These are phyloP conservation scores for Apodemia mormo DNA, from an alignment of 2,888 invertebrate genomes.

Conservation along the genomic window DNA sequence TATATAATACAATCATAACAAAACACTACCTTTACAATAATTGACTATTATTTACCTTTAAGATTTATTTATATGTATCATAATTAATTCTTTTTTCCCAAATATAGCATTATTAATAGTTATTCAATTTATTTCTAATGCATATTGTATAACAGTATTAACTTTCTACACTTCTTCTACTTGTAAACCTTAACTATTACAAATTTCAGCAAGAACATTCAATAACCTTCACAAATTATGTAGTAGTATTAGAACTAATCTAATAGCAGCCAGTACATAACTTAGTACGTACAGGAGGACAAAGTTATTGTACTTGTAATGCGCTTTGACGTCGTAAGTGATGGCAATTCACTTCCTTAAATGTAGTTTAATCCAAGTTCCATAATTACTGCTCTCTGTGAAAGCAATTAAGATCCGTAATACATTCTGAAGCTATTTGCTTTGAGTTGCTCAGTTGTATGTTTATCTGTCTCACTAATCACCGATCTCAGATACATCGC, in stretches of 20 bases:
- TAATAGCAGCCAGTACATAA: not conserved
- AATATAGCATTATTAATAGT: too few species aligned
- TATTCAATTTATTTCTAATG: too few species aligned
- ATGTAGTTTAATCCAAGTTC: not conserved
- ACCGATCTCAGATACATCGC: not conserved
- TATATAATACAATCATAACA: too few species aligned
- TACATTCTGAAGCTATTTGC: slow-evolving; percentile 12
- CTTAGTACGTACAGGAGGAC: not conserved
- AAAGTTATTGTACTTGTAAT: slow-evolving; percentile 1
- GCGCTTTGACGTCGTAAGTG: slow-evolving; percentile 1
- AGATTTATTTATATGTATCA: too few species aligned
- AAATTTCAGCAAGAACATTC: too few species aligned
- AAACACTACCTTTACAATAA: too few species aligned
- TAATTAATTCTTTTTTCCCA: too few species aligned
- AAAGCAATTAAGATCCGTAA: slow-evolving; percentile 9
- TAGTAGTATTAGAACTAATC: not conserved
- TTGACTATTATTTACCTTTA: too few species aligned
- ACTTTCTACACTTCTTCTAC: too few species aligned
- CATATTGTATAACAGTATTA: too few species aligned
- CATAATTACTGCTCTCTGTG: not conserved
- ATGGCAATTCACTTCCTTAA: slow-evolving; percentile 1
- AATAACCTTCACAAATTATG: too few species aligned
- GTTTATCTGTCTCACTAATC: slow-evolving; percentile 8
- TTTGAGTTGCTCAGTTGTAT: not conserved
- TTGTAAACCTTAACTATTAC: too few species aligned